Evolutionary conservation across 1,140 invertebrate genomes (phyloP), one percentile per base, ranked within the genome.

Genomic region (Stegodyphus dumicola): DNA sequence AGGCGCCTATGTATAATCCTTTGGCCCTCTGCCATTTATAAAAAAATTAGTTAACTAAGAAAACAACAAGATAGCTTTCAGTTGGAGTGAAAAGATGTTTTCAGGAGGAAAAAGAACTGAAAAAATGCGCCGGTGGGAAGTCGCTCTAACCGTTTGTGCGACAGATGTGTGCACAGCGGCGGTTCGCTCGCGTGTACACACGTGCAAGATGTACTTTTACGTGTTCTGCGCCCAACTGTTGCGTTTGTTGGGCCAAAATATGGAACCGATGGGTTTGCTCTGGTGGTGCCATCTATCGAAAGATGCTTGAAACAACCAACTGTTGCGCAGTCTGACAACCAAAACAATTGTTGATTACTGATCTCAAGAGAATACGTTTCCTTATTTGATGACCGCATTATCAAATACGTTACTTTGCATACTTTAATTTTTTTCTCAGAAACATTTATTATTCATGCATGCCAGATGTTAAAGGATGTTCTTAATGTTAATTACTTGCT

Each of bases 121-220:
- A 5, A 60, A 60, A 60, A 60, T 15, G 56, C 9, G 15, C 9
- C 15, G 56, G 15, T 11, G 56, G 9, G 9, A 60, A 5, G 56
- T 15, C 9, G 56, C 56, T 9, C 1, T 9, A 9, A 9, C 56
- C 15, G 65, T 33, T 33, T 33, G 10, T 15, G 33, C 53, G 64
- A 78, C 76, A 78, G 76, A 54, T 78, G 78, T 71, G 78, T 60
- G 66, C 53, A 80, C 78, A 80, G 78, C 67, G n/a, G 77, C 18
- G 65, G 52, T 17, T 33, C n/a, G 15, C 49, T 71, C 48, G 78
- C 51, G 66, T 48, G 9, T 53, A 64, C 69, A 64, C 78, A 71
- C 78, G 78, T 80, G 78, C 54, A 53, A 52, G 33, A 17, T 80
- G 71, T 67, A 67, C 64, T 69, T 66, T 80, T 80, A 64, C 53